Evolutionary conservation across 2,888 invertebrate genomes (phyloP).

Genomic region (Harpagoxenus sublaevis): DNA sequence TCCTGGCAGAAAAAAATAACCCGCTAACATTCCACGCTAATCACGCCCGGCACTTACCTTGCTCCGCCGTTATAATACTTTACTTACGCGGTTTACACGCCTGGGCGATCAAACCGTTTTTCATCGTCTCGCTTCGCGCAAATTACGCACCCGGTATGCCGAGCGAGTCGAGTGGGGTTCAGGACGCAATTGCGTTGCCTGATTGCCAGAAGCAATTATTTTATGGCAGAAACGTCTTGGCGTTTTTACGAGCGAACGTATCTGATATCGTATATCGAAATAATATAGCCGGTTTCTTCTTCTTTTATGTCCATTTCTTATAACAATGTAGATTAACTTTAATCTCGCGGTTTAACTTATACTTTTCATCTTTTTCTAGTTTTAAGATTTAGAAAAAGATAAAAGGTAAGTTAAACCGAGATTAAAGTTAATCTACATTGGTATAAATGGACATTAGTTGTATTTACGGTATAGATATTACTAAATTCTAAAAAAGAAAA

Average conservation of each 20-base stretch:
- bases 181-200: constrained; percentile 2
- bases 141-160: constrained; percentile 34
- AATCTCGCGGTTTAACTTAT: too few species aligned
- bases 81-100: constrained; percentile 29
- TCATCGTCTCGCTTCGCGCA: constrained; percentile 32
- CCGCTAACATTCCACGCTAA: constrained; percentile 40
- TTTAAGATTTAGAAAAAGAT: too few species aligned
- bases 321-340: too few species aligned
- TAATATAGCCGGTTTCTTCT: not conserved
- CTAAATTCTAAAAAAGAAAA: not conserved
- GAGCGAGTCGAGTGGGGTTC: constrained; percentile 20
- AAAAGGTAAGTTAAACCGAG: too few species aligned
- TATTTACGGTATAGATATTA: not conserved
- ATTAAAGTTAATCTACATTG: too few species aligned
- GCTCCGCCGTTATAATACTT: not conserved
- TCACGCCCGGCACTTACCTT: not conserved
- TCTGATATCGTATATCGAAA: not conserved
- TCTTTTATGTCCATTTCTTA: not conserved
- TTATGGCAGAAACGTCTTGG: not conserved
- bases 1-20: not conserved
- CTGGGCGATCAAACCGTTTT: constrained; percentile 49
- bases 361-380: too few species aligned
- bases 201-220: constrained; percentile 1
- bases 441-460: too few species aligned
- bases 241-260: not conserved